These are phyloP conservation scores for Trachelus iudaicus DNA, from an alignment of 2,888 invertebrate genomes.

Conservation along the genomic window DNA sequence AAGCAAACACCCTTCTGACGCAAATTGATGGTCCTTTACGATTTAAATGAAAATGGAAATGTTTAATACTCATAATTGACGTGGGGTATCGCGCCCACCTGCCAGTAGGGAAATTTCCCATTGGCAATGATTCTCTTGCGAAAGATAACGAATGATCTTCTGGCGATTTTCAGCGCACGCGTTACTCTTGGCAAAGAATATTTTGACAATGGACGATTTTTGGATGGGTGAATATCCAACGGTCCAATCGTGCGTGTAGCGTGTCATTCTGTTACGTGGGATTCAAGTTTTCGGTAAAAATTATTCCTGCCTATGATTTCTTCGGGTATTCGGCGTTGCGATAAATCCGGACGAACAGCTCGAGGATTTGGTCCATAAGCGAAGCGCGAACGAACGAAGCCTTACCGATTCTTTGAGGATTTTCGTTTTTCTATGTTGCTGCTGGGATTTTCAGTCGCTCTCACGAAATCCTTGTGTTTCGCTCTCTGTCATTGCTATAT, in stretches of 20 bases:
- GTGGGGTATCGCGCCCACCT: neutral
- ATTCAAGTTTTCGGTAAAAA: neutral
- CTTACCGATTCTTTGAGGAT: neutral
- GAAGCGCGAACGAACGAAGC: neutral
- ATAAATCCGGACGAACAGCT: neutral
- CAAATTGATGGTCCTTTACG: slow-evolving; percentile 20
- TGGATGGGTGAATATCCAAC: too few relatives aligned
- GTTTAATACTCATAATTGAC: neutral
- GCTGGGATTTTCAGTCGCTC: neutral
- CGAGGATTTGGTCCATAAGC: neutral
- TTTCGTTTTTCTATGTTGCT: neutral
- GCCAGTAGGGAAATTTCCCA: too few relatives aligned
- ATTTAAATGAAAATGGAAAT: neutral
- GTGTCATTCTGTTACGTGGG: neutral
- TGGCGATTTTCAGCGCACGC: too few relatives aligned
- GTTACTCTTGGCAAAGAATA: too few relatives aligned
- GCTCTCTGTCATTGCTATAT: neutral
- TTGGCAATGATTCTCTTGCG: too few relatives aligned
- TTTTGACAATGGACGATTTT: too few relatives aligned
- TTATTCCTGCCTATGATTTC: neutral
- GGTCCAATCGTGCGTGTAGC: too few relatives aligned
- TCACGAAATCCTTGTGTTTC: neutral
- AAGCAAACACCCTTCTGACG: slow-evolving; percentile 38
- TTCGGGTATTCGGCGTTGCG: neutral
- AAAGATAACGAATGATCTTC: too few relatives aligned